These are phyloP conservation scores for Phrynosoma platyrhinos DNA, from an alignment of 2,113 vertebrate species.

Conservation along the genomic window DNA sequence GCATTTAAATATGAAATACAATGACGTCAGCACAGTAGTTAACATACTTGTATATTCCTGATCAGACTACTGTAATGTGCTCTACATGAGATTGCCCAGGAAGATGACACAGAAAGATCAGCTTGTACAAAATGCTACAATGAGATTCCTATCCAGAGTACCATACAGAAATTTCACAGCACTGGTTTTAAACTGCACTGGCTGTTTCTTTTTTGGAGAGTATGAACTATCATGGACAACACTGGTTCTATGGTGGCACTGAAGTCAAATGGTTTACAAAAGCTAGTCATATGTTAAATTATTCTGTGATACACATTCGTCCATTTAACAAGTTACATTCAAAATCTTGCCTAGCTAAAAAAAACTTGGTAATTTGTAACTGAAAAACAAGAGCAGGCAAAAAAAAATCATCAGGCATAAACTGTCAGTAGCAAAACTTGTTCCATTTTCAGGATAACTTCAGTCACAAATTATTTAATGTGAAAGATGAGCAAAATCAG, in stretches of 20 bases:
- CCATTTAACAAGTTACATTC: conserved; percentile 35
- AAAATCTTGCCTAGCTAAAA: conserved; percentile 57
- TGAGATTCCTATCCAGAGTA: too few relatives aligned
- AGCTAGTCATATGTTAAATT: conserved; percentile 25
- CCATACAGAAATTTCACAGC: too few relatives aligned
- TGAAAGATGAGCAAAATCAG: too few relatives aligned
- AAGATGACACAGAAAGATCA: too few relatives aligned
- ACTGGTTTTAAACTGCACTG: too few relatives aligned
- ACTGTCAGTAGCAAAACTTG: background rate
- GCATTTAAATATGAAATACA: background rate
- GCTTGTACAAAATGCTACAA: too few relatives aligned
- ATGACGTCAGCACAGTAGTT: too few relatives aligned
- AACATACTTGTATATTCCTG: too few relatives aligned
- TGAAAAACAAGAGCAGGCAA: conserved; percentile 40
- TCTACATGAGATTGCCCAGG: too few relatives aligned
- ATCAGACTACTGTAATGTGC: too few relatives aligned
- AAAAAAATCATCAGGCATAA: conserved; percentile 37
- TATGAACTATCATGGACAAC: too few relatives aligned
- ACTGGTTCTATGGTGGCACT: background rate
- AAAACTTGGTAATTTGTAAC: conserved; percentile 64
- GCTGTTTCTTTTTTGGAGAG: too few relatives aligned
- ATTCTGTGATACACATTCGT: conserved; percentile 53
- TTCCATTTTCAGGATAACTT: conserved; percentile 25
- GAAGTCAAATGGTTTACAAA: conserved; percentile 18
- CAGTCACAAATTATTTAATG: background rate